These are phyloP conservation scores for Anisognathus igniventris DNA, from an alignment of 2,797 vertebrate genomes.

Conservation along the genomic window DNA sequence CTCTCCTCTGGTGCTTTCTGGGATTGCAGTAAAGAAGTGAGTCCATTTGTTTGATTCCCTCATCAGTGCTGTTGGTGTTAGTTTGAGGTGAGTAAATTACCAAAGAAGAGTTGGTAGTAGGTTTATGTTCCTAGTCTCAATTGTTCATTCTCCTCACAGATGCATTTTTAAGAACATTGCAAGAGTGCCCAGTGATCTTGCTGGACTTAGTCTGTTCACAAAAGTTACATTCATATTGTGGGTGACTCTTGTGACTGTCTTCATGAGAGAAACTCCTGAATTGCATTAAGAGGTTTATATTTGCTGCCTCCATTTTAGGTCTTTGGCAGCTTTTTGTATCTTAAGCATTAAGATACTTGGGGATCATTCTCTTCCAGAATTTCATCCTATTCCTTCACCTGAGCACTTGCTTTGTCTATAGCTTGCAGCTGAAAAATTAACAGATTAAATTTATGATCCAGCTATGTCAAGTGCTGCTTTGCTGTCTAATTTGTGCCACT, in stretches of 20 bases:
- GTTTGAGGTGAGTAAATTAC: background rate
- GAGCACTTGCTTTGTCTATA: constrained; percentile 1
- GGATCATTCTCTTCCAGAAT: background rate
- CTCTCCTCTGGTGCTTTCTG: background rate
- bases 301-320: background rate
- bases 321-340: background rate
- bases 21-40: background rate
- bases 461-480: background rate
- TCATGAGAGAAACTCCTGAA: background rate
- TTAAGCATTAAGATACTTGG: background rate
- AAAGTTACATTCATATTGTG: background rate
- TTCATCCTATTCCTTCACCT: background rate
- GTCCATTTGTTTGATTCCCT: background rate
- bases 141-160: background rate
- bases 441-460: background rate
- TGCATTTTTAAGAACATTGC: background rate
- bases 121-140: background rate
- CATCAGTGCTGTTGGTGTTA: background rate
- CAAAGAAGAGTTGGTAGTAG: constrained; percentile 9
- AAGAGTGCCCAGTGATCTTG: background rate
- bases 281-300: background rate
- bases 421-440: background rate
- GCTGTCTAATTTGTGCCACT: constrained; percentile 4
- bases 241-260: background rate
- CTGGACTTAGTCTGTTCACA: background rate